A percentile compares a stretch with the other conserved stretches of the same genome.
Conservation (phyloP, 2,113 vertebrate species). For the Nibea albiflora region DNA sequence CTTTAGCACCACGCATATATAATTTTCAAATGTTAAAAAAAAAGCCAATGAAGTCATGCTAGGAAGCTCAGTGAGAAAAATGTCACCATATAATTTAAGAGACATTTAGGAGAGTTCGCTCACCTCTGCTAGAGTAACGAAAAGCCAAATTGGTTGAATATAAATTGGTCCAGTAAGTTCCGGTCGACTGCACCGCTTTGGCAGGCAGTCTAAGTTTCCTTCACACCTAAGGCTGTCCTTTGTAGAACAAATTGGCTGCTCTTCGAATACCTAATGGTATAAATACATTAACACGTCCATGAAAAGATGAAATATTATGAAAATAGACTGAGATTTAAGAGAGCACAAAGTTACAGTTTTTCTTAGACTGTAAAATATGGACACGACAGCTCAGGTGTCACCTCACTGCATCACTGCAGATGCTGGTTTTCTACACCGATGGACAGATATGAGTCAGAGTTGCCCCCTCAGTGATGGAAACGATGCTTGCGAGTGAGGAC, state of each 20-base stretch:
- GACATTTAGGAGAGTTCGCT: slow-evolving; percentile 29
- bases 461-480: slow-evolving; percentile 60
- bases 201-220: slow-evolving; percentile 54
- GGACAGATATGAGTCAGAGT: slow-evolving; percentile 71
- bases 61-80: slow-evolving; percentile 17
- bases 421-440: slow-evolving; percentile 44
- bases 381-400: slow-evolving; percentile 27
- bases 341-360: slow-evolving; percentile 35
- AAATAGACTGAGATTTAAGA: slow-evolving; percentile 29
- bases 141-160: slow-evolving; percentile 55
- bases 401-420: slow-evolving; percentile 35
- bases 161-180: slow-evolving; percentile 53
- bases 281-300: slow-evolving; percentile 53
- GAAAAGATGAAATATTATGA: slow-evolving; percentile 55
- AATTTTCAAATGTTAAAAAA: slow-evolving; percentile 17
- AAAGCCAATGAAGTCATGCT: slow-evolving; percentile 27
- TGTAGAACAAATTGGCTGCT: slow-evolving; percentile 41
- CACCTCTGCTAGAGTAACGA: slow-evolving; percentile 19
- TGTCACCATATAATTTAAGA: slow-evolving; percentile 39
- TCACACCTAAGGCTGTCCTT: slow-evolving; percentile 52
- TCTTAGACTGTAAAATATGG: slow-evolving; percentile 31
- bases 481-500: slow-evolving; percentile 60
- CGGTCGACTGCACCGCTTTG: slow-evolving; percentile 50
- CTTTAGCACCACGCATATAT: neutral
- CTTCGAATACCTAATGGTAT: slow-evolving; percentile 22